Conservation (phyloP, 2,888 invertebrate genomes). For the Blera fallax region DNA sequence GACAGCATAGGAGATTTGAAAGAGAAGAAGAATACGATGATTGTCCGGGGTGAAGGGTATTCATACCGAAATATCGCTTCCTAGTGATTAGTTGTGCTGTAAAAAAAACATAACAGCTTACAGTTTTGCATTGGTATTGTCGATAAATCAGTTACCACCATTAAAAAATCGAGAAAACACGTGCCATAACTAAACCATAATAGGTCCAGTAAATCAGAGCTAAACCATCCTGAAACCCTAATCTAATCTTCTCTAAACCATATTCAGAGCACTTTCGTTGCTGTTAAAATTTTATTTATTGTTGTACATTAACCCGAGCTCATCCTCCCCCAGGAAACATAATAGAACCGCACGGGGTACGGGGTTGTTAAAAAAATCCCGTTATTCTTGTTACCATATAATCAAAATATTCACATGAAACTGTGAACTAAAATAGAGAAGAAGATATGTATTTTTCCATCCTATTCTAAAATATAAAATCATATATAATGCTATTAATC, state of each 20-base stretch:
- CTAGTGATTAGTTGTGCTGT: no score
- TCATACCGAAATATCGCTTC: no score
- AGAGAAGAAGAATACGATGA: no score
- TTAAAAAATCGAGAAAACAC: no score
- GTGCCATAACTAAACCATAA: no score
- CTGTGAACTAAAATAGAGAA: neutral
- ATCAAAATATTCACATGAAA: slow-evolving; percentile 19
- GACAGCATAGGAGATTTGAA: no score
- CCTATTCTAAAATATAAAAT: slow-evolving; percentile 22
- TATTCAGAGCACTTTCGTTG: neutral
- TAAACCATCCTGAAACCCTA: neutral
- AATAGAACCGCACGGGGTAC: neutral
- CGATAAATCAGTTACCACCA: no score
- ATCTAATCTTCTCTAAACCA: neutral
- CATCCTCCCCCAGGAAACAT: slow-evolving; percentile 36
- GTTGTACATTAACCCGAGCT: slow-evolving; percentile 38
- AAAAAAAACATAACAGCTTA: no score
- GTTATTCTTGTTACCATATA: neutral
- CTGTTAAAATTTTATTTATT: slow-evolving; percentile 45
- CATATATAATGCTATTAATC: slow-evolving; percentile 55
- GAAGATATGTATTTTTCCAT: neutral
- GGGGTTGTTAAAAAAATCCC: neutral
- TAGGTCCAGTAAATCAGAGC: neutral
- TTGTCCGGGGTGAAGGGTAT: no score
- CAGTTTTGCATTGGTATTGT: no score